Conservation (phyloP, 1,140 invertebrate species). For the Drosophila miranda region DNA sequence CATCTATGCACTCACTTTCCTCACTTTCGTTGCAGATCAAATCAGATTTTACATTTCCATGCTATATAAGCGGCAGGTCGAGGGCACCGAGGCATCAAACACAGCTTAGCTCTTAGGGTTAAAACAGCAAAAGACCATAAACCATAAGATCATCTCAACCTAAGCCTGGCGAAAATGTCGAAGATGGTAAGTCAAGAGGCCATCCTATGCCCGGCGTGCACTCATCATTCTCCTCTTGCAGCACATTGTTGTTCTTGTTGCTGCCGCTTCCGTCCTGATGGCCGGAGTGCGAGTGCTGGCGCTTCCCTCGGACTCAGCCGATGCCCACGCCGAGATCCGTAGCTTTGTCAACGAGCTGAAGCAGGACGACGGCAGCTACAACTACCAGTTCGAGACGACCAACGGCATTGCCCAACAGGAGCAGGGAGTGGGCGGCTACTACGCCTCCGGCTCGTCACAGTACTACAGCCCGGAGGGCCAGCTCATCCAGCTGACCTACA, state of each 20-base stretch:
- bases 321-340: slow-evolving; percentile 71
- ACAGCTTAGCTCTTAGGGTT: slow-evolving; percentile 67
- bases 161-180: slow-evolving; percentile 71
- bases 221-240: slow-evolving; percentile 7
- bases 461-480: slow-evolving; percentile 81
- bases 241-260: slow-evolving; percentile 39
- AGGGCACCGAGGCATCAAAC: slow-evolving; percentile 58
- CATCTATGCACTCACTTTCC: slow-evolving; percentile 39
- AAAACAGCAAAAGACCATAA: slow-evolving; percentile 47
- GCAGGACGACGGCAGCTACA: slow-evolving; percentile 83
- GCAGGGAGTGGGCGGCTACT: slow-evolving; percentile 82
- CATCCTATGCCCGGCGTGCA: background rate
- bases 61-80: slow-evolving; percentile 57
- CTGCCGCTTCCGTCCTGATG: slow-evolving; percentile 26
- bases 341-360: slow-evolving; percentile 68
- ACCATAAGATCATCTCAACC: slow-evolving; percentile 38
- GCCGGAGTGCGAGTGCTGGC: slow-evolving; percentile 24
- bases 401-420: slow-evolving; percentile 86
- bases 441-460: slow-evolving; percentile 69
- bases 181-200: slow-evolving; percentile 59
- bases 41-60: slow-evolving; percentile 15
- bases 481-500: slow-evolving; percentile 83
- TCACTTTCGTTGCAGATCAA: slow-evolving; percentile 55
- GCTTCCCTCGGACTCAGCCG: slow-evolving; percentile 55
- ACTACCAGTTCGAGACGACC: slow-evolving; percentile 84